Conservation (phyloP, 2,797 vertebrate genomes). For the Pangasius sanitwongsei region DNA sequence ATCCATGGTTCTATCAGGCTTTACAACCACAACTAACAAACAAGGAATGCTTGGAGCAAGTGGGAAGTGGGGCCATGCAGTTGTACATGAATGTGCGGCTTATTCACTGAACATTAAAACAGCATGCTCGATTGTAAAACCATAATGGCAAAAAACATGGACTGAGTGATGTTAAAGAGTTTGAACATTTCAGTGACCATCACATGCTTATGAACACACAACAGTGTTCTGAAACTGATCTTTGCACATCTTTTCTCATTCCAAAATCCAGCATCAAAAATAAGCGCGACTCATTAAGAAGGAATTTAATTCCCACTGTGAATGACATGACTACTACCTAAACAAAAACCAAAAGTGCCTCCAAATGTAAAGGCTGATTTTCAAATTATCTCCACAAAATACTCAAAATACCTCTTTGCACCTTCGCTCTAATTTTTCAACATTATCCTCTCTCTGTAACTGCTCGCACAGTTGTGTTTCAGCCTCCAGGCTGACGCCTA, state of each 20-base stretch:
- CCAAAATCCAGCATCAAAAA: background rate
- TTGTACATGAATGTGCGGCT: background rate
- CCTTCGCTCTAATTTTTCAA: background rate
- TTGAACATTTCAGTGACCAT: background rate
- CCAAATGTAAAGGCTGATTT: background rate
- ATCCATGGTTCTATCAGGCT: background rate
- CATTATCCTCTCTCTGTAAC: background rate
- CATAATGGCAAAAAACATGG: background rate
- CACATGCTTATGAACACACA: background rate
- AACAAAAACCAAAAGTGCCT: background rate
- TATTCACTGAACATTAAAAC: background rate
- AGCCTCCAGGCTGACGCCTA: conserved; percentile 17
- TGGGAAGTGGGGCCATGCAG: background rate
- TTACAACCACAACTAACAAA: background rate
- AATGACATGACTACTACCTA: background rate
- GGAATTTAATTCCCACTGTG: background rate
- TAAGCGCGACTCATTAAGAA: background rate
- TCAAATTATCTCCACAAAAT: background rate
- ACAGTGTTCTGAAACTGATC: background rate
- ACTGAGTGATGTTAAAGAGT: background rate
- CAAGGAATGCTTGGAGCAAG: background rate
- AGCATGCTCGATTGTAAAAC: background rate
- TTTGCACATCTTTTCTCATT: background rate
- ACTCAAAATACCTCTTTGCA: background rate
- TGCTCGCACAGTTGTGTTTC: background rate